Evolutionary conservation across 2,797 vertebrate genomes (phyloP).

Genomic region (Poliocrania exsul): DNA sequence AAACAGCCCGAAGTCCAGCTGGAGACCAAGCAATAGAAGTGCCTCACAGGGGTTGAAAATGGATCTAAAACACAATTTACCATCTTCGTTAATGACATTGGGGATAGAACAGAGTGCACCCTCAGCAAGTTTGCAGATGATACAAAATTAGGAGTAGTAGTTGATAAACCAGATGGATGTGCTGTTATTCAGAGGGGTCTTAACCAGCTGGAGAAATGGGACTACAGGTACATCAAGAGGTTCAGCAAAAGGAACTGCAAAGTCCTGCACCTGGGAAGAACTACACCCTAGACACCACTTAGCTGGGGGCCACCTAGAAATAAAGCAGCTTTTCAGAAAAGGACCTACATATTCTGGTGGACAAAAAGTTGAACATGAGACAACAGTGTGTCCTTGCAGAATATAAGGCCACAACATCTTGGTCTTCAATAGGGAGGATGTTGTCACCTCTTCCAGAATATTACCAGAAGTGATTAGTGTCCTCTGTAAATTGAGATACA

Average conservation of each 20-base stretch:
- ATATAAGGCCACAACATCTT: neutral
- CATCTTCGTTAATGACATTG: neutral
- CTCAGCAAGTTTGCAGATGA: neutral
- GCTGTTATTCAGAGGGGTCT: neutral
- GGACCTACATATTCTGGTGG: neutral
- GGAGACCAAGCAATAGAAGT: neutral
- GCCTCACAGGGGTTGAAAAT: neutral
- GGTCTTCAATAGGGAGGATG: neutral
- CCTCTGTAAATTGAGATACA: neutral
- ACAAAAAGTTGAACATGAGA: neutral
- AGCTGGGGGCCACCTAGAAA: neutral
- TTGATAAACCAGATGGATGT: neutral
- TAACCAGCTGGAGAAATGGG: neutral
- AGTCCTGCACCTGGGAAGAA: fast-evolving
- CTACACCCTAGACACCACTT: neutral
- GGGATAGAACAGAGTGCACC: neutral
- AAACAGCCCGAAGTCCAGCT: neutral
- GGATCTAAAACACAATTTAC: neutral
- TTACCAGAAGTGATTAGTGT: neutral
- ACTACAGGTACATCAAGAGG: neutral
- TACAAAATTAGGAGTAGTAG: neutral
- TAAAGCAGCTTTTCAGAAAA: neutral
- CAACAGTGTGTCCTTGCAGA: neutral
- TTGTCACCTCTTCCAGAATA: neutral
- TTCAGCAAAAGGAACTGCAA: neutral